These are phyloP conservation scores for Azemiops feae DNA, from an alignment of 2,113 vertebrate genomes.

Conservation along the genomic window DNA sequence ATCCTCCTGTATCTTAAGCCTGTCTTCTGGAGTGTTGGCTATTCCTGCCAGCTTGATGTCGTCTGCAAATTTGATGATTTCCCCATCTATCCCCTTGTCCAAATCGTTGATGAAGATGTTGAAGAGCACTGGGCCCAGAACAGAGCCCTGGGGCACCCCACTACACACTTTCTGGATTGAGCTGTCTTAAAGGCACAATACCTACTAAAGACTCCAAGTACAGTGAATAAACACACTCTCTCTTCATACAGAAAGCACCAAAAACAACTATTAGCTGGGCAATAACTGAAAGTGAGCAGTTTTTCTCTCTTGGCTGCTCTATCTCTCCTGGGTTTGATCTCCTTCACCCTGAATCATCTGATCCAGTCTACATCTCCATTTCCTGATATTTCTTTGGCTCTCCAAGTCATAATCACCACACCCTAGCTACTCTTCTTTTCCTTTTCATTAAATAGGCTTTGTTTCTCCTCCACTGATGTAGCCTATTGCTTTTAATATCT, in stretches of 20 bases:
- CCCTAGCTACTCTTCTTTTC: not conserved
- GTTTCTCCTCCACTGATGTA: not conserved
- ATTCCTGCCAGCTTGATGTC: no score
- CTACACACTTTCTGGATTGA: not conserved
- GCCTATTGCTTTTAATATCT: not conserved
- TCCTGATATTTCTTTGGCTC: not conserved
- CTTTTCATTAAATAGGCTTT: not conserved
- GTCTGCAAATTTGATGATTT: no score
- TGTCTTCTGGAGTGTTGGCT: no score
- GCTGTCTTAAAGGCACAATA: not conserved
- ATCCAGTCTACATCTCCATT: not conserved
- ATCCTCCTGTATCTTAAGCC: no score
- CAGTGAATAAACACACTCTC: not conserved
- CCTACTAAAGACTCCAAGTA: not conserved
- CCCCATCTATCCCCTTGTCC: no score
- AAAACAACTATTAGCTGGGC: not conserved
- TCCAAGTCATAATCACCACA: not conserved
- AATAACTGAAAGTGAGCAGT: not conserved
- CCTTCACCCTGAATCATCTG: not conserved
- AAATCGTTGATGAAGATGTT: no score
- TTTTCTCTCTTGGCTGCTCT: not conserved
- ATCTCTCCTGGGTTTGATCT: not conserved
- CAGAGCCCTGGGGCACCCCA: no score
- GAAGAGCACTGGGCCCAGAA: no score
- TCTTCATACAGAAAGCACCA: not conserved